Evolutionary conservation across 2,888 invertebrate species (phyloP).

Genomic region (Serrognathus titanus): DNA sequence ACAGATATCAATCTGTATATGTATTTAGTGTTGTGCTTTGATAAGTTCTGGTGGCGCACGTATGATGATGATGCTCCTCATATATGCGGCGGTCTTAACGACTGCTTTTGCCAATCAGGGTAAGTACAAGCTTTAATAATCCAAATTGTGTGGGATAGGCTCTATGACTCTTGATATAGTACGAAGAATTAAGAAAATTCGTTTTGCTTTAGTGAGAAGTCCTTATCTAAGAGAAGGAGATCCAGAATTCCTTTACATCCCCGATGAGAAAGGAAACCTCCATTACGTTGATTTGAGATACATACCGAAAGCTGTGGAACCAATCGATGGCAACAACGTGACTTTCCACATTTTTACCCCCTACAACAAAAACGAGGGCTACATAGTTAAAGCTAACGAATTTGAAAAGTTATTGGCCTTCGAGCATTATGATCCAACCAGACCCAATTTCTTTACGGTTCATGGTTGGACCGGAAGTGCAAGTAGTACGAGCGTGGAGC

Average conservation of each 20-base stretch:
- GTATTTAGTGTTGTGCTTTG: too few species aligned
- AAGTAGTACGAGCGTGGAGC: constrained; percentile 13
- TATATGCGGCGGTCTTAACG: constrained; percentile 1
- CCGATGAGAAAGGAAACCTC: constrained; percentile 12
- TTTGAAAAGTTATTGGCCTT: constrained; percentile 8
- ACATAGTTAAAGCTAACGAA: constrained; percentile 10
- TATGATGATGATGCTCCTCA: constrained; percentile 5
- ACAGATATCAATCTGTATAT: too few species aligned
- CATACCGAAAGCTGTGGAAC: constrained; percentile 8
- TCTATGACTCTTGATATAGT: too few species aligned
- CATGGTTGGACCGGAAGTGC: constrained; percentile 22
- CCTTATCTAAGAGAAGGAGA: background rate
- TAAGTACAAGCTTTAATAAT: background rate
- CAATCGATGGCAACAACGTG: constrained; percentile 11
- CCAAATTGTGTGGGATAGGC: background rate
- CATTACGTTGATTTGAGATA: constrained; percentile 10
- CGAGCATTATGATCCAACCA: constrained; percentile 15
- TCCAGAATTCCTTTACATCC: constrained; percentile 7
- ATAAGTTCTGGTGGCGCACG: background rate
- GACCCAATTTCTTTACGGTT: constrained; percentile 18
- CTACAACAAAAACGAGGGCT: constrained; percentile 5
- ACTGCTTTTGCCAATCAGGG: constrained; percentile 2
- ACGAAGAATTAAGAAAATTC: too few species aligned
- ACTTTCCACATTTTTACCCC: constrained; percentile 13
- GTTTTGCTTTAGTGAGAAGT: constrained; percentile 4